Conservation (phyloP, 2,113 vertebrate species). For the Tragulus kanchil region DNA sequence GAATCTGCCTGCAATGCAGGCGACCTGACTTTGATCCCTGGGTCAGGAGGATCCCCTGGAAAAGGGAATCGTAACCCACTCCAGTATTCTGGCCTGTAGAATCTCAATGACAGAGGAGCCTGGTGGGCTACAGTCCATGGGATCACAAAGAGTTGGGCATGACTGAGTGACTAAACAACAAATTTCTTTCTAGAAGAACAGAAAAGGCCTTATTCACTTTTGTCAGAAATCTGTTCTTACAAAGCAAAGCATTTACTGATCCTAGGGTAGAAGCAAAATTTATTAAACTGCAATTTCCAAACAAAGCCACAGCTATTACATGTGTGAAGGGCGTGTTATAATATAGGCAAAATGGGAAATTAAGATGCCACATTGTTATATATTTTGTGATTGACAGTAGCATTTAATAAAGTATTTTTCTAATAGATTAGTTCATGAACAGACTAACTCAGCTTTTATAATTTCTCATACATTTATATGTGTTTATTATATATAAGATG, state of each 20-base stretch:
- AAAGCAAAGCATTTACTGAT: slow-evolving; percentile 27
- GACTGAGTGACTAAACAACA: neutral
- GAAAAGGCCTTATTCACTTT: slow-evolving; percentile 22
- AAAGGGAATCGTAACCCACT: neutral
- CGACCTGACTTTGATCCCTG: neutral
- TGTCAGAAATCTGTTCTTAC: slow-evolving; percentile 15
- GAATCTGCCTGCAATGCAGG: neutral
- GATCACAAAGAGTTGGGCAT: neutral
- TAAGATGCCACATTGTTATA: neutral
- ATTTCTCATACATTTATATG: neutral
- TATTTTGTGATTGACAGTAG: neutral
- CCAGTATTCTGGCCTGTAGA: neutral
- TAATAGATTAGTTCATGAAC: neutral
- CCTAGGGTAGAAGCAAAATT: neutral
- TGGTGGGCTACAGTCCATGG: neutral
- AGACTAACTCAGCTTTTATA: neutral
- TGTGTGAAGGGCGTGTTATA: neutral
- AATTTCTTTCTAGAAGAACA: neutral
- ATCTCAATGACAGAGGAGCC: neutral
- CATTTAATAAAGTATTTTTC: slow-evolving; percentile 35
- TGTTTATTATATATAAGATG: neutral
- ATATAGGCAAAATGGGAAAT: slow-evolving; percentile 33
- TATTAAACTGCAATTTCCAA: slow-evolving; percentile 58
- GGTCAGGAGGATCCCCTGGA: neutral
- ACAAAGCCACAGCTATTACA: neutral